These are phyloP conservation scores for Girardinichthys multiradiatus DNA, from an alignment of 2,113 vertebrate species.

Conservation along the genomic window DNA sequence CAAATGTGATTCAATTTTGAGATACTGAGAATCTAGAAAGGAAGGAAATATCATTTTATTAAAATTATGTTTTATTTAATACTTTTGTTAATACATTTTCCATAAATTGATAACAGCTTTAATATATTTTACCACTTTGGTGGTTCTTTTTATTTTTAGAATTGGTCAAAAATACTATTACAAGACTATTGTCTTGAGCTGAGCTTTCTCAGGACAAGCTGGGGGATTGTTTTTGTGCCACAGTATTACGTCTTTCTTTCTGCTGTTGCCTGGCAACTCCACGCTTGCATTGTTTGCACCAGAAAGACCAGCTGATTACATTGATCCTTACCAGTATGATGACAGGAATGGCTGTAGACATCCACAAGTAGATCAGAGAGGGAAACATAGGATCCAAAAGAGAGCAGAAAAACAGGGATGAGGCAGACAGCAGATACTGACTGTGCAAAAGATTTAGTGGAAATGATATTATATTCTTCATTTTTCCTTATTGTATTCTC, in stretches of 20 bases:
- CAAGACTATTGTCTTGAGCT: not conserved
- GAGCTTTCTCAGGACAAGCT: not conserved
- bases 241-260: not conserved
- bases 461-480: not conserved
- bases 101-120: not conserved
- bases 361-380: not conserved
- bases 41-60: no score
- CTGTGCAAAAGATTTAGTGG: not conserved
- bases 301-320: conserved; percentile 1
- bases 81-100: not conserved
- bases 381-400: not conserved
- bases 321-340: not conserved
- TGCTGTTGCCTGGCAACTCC: conserved; percentile 8
- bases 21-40: no score
- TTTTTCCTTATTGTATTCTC: not conserved
- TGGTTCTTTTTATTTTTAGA: no score
- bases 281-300: conserved; percentile 2
- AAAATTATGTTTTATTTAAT: no score
- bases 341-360: not conserved
- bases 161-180: not conserved
- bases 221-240: not conserved
- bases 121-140: no score
- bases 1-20: no score
- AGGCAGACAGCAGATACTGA: not conserved
- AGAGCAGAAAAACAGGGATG: not conserved